Evolutionary conservation across 2,113 vertebrate species (phyloP), one percentile per base, ranked within the genome.

Genomic region (Corythaixoides concolor): DNA sequence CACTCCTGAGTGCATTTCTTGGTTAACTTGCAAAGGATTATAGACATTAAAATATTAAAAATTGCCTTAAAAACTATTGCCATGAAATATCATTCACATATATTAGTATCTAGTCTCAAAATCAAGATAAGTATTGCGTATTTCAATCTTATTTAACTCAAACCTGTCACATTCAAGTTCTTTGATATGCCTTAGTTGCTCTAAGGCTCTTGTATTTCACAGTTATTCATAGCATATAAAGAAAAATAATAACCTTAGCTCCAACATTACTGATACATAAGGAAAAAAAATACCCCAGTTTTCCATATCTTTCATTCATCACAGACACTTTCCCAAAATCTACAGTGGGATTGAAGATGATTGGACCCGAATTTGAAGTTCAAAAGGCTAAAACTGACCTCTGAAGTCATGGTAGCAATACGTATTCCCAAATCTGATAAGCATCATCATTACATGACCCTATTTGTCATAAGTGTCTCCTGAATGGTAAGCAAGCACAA

Each of bases 361-460:
- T 13, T 70, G n/a, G 15, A 37, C 21, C 39, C 53, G 82, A 62
- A 75, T 52, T 47, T 49, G 33, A 85, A 85, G 73, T 87, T 92
- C 82, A 90, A 78, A 83, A 91, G 63, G 23, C 64, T 78, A 72
- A 87, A 75, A 30, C 39, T 76, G 91, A 95, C 93, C 91, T 87
- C 93, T 94, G 89, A 94, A 94, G 93, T 89, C 95, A 94, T 64
- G 58, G 39, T 76, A 88, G 87, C 59, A 90, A 88, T 88, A 92
- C 53, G 75, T 90, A 96, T 87, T 89, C 81, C 58, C 35, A 91
- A 78, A 89, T 53, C 84, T 85, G 87, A 30, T 68, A 64, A 91
- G 74, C 56, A 68, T 30, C 77, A 75, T 55, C 56, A 50, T 74
- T 92, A 6, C 2, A 0, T 68, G 69, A 93, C 64, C 87, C 35